Evolutionary conservation across 2,113 vertebrate genomes (phyloP).

Genomic region (Puntigrus tetrazona): DNA sequence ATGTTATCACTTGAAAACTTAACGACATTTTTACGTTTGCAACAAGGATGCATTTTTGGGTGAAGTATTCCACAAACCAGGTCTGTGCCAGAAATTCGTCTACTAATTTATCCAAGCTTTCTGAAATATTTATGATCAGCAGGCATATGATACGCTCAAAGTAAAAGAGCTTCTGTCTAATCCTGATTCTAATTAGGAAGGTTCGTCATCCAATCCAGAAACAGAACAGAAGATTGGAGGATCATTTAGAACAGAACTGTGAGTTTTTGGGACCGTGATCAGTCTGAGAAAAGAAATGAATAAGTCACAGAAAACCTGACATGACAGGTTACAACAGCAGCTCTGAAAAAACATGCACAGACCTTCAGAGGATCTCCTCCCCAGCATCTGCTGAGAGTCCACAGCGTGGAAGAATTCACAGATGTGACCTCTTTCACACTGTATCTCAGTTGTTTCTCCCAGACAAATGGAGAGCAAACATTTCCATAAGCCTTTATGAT

Average conservation of each 20-base stretch:
- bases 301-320: neutral
- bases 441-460: neutral
- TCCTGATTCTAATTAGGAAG: neutral
- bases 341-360: neutral
- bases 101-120: neutral
- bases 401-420: neutral
- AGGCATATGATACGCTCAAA: neutral
- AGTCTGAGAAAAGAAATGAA: neutral
- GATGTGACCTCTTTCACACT: neutral
- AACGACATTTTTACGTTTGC: neutral
- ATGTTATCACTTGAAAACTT: neutral
- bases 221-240: neutral
- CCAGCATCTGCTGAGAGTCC: neutral
- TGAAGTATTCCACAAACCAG: neutral
- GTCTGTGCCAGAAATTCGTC: neutral
- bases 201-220: neutral
- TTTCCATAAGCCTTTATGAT: neutral
- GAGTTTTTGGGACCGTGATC: neutral
- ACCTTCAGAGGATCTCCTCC: neutral
- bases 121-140: neutral
- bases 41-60: neutral
- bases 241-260: neutral
- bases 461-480: constrained; percentile 15
- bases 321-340: neutral
- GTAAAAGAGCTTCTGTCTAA: constrained; percentile 3